Evolutionary conservation across 2,888 invertebrate genomes (phyloP), one percentile per base, ranked within the genome.

Genomic region (Fragum fragum): DNA sequence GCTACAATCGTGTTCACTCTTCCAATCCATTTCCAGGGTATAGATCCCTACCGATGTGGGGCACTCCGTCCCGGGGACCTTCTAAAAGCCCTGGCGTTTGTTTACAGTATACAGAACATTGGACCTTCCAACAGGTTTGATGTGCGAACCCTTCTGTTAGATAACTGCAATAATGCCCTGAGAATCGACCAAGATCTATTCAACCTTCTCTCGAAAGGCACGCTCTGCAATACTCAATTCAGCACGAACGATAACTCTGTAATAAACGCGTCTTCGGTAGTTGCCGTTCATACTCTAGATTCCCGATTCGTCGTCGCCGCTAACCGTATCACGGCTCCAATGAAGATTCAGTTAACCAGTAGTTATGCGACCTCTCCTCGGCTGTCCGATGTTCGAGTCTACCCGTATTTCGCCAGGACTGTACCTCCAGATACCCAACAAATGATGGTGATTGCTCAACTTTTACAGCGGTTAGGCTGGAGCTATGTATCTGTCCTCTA

Each of bases 301-400:
- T 86, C 90, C 0, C 70, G 76, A 9, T 89, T 87, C 47, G 89
- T 91, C 3, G 87, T 92, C 39, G 92, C 91, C 6, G 92, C 93
- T 0, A 90, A 94, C 3, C 90, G 95, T 73, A 94, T 96, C 82
- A 93, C 96, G 47, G 92, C 95, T 26, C 93, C 95, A 6, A 95
- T 96, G 88, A 92, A 95, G 73, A 94, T 96, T 32, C 95, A 96
- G 3, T 95, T 96, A 90, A 87, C 94, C n/a, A 91, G 91, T 59
- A 86, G 88, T 11, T 83, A 84, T 32, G 91, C 93, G 0, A 83
- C 87, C 6, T 88, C 90, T 1, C 59, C 82, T 0, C 36, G 76
- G 5, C 79, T 93, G 14, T 89, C 88, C 39, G 83, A 91, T 70
- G 72, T 82, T n/a, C 77, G 76, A 16, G 70, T 66, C 18, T 91